Base-by-base conservation (phyloP, 2,113 vertebrate genomes). In the Erinaceus europaeus region DNA sequence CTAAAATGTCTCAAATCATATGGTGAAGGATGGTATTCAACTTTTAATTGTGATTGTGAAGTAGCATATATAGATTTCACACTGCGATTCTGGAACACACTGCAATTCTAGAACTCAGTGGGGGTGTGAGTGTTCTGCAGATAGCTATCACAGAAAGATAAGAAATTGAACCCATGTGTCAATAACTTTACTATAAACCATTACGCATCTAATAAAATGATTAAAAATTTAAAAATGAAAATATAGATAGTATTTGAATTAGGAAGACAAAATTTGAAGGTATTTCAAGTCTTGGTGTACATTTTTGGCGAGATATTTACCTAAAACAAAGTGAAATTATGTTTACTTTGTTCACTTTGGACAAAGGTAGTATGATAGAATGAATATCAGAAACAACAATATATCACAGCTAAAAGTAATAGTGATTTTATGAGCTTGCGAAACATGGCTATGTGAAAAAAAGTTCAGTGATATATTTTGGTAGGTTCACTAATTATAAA, bases 381-480 rank as follows among this genome's bases (percentile, higher is more conserved):
- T 34, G 65, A 32, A 32, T 74, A 52, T 62, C 5, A 40, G 21
- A 75, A 23, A 50, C 80, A 76, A 72, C 0, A 38, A 4, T 18
- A 73, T 61, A 67, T 81, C 38, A 46, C 34, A 61, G 29, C 77
- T 82, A 73, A 76, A 89, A 52, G 86, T 83, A 76, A 72, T 4
- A 61, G 15, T 77, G n/a, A 34, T 53, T 29, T 29, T 77, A 62
- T 38, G 15, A 46, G 11, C 18, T 68, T 85, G 57, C 89, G 86
- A 72, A 87, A 3, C 18, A 52, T 29, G 40, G 7, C 12, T 38
- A 64, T 9, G 9, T 4, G 8, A 86, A 84, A 77, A 48, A 68
- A 59, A 10, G 5, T 67, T 89, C 27, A 73, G 73, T 13, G 25
- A 73, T 53, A 64, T 80, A n/a, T 68, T 72, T 76, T 87, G 68